Base-by-base conservation (phyloP, 2,797 vertebrate species). In the Phoxinus dragarum region DNA sequence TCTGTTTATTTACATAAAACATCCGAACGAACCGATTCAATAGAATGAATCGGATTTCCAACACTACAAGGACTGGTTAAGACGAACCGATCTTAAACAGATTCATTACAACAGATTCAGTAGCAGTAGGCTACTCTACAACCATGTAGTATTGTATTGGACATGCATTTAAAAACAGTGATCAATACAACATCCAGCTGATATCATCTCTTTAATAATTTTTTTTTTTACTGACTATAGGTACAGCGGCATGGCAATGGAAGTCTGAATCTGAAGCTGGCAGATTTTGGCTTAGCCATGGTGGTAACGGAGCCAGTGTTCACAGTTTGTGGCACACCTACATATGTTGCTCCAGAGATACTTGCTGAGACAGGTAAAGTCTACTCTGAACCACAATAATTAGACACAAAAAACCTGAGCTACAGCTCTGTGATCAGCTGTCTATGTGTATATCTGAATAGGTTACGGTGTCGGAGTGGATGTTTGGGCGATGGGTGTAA, bases 341-440 rank as follows among this genome's bases (percentile, higher is more conserved):
- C 98, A 0, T 99, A 99, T 3, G 98, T 99, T 49, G 98, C 98
- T 72, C 98, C 98, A 3, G 98, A 99, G 93, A 99, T 99, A 92
- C 97, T 99, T 84, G 95, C 94, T 86, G 98, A 99, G 93, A 98
- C 96, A 93, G 98, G 98, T 98, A 82, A 91, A 54, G 61, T 84
- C 6, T 27, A 27, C 27, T 27, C 27, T 71, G 36, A 9, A 23
- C 14, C 16, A 49, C 47, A 49, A 5, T 16, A 7, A 49, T 21
- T 56, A n/a, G 17, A 56, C 73, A 19, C 38, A 59, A 42, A 44
- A 72, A 56, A 68, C 3, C 68, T 72, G 66, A 71, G n/a, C n/a
- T 73, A n/a, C 54, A 82, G 34, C 7, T 74, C n/a, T 49, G 21
- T 9, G 21, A 64, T 66, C 73, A 86, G 42, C 3, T 42, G 77